A percentile compares a stretch with the other conserved stretches of the same genome.
Conservation (phyloP, 23 tunicate genomes). For the Oikopleura dioica region DNA sequence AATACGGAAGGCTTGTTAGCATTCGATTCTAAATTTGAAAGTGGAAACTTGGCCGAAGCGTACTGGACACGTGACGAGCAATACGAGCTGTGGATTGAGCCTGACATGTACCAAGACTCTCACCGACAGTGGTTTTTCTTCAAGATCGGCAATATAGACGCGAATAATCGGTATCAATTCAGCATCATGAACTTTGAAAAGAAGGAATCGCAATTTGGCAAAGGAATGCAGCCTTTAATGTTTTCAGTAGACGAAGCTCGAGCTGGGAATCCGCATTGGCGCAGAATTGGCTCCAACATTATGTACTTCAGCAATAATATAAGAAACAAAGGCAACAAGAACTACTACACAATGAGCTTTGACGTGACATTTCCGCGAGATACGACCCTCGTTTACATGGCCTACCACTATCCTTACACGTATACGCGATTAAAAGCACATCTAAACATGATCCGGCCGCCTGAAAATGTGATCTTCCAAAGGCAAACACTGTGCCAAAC, state of each 20-base stretch:
- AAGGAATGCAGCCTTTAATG: slow-evolving; percentile 99
- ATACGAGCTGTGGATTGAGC: background rate
- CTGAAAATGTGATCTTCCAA: slow-evolving; percentile 14
- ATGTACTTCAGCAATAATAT: slow-evolving; percentile 54
- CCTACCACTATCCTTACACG: slow-evolving; percentile 94
- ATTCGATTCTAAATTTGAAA: slow-evolving; percentile 71
- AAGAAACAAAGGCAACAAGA: background rate
- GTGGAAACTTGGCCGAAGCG: slow-evolving; percentile 78
- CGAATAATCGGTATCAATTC: slow-evolving; percentile 30
- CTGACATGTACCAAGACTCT: background rate
- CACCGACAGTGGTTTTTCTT: slow-evolving; percentile 87
- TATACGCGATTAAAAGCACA: slow-evolving; percentile 56
- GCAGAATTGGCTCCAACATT: slow-evolving; percentile 34
- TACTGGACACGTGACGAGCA: slow-evolving; percentile 18
- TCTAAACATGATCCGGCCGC: background rate
- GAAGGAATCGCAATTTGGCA: slow-evolving; percentile 16
- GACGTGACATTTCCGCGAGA: slow-evolving; percentile 43
- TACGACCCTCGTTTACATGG: slow-evolving; percentile 46
- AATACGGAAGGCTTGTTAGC: background rate
- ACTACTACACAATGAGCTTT: slow-evolving; percentile 46
- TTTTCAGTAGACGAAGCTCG: slow-evolving; percentile 55
- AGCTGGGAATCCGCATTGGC: slow-evolving; percentile 54
- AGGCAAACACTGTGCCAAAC: slow-evolving; percentile 64
- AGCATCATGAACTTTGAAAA: slow-evolving; percentile 90
- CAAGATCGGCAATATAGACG: slow-evolving; percentile 30